Percentiles rank a stretch among this genome's conserved stretches.
Evolutionary conservation across 2,797 vertebrate species (phyloP).

Genomic region (Dallia pectoralis): DNA sequence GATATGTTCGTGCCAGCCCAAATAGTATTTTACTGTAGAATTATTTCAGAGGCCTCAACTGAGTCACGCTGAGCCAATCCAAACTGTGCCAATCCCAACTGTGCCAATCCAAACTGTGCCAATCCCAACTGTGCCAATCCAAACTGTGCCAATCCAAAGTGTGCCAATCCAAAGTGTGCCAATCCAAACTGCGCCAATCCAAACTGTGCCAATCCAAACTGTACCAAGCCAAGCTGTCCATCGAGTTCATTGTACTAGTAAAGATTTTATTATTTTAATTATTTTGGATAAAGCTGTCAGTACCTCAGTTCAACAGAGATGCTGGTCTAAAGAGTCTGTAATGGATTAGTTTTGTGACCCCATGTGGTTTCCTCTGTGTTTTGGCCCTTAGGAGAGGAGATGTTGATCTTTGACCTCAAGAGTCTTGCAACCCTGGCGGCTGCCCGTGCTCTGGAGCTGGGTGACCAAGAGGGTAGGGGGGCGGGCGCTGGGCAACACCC

Average conservation of each 20-base stretch:
- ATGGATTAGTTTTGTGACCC: neutral
- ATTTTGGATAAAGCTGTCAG: too few relatives aligned
- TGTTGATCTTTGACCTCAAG: constrained; percentile 87
- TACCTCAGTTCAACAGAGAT: too few relatives aligned
- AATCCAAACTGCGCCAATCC: neutral
- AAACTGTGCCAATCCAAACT: neutral
- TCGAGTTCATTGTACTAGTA: neutral
- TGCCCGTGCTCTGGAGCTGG: constrained; percentile 87
- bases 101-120: neutral
- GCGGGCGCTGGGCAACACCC: constrained; percentile 56
- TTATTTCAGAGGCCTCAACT: neutral
- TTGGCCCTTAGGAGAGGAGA: constrained; percentile 73
- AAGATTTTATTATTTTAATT: too few relatives aligned
- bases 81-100: neutral
- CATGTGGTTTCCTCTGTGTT: constrained; percentile 18
- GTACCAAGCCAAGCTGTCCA: neutral
- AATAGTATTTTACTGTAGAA: neutral
- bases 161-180: neutral
- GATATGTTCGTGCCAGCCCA: neutral
- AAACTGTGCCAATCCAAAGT: neutral
- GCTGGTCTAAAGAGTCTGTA: too few relatives aligned
- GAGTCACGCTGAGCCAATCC: too few relatives aligned
- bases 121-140: neutral
- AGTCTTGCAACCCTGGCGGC: constrained; percentile 90
- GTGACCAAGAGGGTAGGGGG: constrained; percentile 61